phyloP scores from a whole-genome alignment of 2,113 vertebrate genomes.

The Stomatorhinus ivindoensis region DNA sequence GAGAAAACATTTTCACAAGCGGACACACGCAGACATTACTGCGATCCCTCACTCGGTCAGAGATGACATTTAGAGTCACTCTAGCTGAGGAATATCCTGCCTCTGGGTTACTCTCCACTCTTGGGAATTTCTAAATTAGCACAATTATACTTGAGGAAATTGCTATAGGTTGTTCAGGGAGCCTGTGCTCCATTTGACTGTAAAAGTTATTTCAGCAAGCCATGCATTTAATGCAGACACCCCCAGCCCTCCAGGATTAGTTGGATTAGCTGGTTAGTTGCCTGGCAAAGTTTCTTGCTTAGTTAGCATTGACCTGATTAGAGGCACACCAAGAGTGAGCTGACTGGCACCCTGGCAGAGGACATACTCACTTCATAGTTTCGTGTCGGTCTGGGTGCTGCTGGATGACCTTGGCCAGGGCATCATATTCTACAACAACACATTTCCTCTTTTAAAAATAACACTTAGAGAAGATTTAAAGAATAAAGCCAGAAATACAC shows the following conservation, averaged over 20 bases:
- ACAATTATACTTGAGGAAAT: not conserved
- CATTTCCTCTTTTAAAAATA: not conserved
- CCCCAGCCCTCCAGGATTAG: not conserved
- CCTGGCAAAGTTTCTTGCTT: not conserved
- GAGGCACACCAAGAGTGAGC: not conserved
- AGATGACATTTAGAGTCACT: not conserved
- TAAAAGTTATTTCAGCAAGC: not conserved
- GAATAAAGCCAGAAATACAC: not conserved
- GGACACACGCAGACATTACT: not conserved
- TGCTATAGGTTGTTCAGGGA: not conserved
- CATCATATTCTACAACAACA: conserved; percentile 79
- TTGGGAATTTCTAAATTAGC: not conserved
- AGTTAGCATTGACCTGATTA: not conserved
- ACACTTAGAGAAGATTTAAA: not conserved
- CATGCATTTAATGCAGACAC: not conserved
- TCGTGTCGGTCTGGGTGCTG: conserved; percentile 93
- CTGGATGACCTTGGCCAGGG: conserved; percentile 94
- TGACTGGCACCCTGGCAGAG: not conserved
- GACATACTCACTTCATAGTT: conserved; percentile 78
- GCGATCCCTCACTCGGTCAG: not conserved
- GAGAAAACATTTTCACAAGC: not conserved
- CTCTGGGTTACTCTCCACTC: not conserved
- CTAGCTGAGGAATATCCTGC: not conserved
- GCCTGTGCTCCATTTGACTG: not conserved
- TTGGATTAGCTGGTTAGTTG: not conserved